These are phyloP conservation scores for Motacilla alba DNA, from an alignment of 2,113 vertebrate species.

Conservation along the genomic window DNA sequence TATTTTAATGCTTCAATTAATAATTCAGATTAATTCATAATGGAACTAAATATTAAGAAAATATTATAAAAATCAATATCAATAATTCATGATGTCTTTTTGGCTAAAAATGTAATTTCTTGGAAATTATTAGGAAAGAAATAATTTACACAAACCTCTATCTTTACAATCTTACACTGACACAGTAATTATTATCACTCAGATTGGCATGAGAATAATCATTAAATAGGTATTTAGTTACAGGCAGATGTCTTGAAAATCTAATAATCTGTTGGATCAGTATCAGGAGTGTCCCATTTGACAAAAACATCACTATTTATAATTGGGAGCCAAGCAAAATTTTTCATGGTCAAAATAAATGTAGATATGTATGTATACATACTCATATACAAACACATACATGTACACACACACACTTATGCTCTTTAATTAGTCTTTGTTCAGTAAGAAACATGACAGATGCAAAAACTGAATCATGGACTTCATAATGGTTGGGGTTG, in stretches of 20 bases:
- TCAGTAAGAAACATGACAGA: neutral
- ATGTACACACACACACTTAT: neutral
- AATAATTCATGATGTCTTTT: constrained; percentile 34
- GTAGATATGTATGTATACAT: neutral
- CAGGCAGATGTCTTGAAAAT: constrained; percentile 11
- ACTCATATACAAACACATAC: neutral
- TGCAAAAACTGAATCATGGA: neutral
- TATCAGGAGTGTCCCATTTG: neutral
- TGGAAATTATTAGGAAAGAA: constrained; percentile 18
- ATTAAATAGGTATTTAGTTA: constrained; percentile 12
- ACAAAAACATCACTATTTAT: neutral
- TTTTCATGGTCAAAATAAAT: neutral
- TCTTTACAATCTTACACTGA: neutral
- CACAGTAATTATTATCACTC: neutral
- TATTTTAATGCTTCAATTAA: constrained; percentile 44
- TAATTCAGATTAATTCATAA: constrained; percentile 54
- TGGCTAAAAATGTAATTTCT: constrained; percentile 24
- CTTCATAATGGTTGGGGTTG: neutral
- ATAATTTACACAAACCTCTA: constrained; percentile 25
- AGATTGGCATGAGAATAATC: neutral
- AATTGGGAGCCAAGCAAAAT: neutral
- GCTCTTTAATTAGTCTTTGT: neutral
- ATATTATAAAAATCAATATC: constrained; percentile 26
- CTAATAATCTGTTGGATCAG: neutral
- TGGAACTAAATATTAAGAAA: constrained; percentile 33